Conservation (phyloP, 2,888 invertebrate genomes). For the Encarsia formosa region DNA sequence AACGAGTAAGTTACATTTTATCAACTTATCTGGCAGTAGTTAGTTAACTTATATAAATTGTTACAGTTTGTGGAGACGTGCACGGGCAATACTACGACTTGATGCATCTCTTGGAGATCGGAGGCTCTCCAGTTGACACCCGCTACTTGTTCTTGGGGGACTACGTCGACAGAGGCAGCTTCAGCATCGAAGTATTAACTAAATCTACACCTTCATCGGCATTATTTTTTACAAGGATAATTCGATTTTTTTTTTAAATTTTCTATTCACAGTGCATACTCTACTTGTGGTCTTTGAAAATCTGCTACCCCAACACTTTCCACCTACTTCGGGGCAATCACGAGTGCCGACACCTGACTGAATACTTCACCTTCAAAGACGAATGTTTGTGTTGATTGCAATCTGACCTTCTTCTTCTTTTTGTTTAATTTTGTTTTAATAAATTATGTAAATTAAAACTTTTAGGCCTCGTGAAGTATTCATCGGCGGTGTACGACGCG, state of each 20-base stretch:
- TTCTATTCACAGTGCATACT: neutral
- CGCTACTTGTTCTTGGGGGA: slow-evolving; percentile 1
- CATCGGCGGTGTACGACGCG: slow-evolving; percentile 8
- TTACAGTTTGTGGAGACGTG: neutral
- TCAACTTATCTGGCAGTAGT: too few species aligned
- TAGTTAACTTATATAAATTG: too few species aligned
- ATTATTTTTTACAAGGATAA: neutral
- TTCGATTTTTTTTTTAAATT: neutral
- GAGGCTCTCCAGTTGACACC: neutral
- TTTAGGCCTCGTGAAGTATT: slow-evolving; percentile 22
- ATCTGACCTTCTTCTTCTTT: too few species aligned
- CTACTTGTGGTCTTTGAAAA: neutral
- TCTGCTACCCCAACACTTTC: neutral
- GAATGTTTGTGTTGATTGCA: slow-evolving; percentile 2
- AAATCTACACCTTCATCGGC: neutral
- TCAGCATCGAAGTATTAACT: neutral
- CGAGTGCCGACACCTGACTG: slow-evolving; percentile 1
- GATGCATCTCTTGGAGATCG: neutral
- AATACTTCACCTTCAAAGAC: neutral
- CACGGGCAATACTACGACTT: slow-evolving; percentile 1
- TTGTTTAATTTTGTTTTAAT: too few species aligned
- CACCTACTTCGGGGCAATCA: neutral
- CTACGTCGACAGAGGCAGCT: slow-evolving; percentile 1
- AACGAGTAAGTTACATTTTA: too few species aligned
- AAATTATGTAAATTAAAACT: too few species aligned